phyloP scores from a whole-genome alignment of 2,888 invertebrate species.

The Synergus laeviventris region DNA sequence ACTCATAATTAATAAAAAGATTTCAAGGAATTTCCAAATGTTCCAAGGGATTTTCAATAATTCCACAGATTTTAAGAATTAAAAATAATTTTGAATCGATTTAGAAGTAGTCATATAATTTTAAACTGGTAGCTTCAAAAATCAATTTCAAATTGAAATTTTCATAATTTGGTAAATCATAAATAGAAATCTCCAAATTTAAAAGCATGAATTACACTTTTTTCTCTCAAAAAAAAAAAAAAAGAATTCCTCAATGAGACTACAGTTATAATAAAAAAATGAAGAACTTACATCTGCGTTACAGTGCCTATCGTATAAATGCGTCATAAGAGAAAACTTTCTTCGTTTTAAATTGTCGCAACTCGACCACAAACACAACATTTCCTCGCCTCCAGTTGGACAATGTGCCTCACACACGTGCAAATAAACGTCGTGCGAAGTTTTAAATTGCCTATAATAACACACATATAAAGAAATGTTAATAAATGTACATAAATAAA shows the following conservation, averaged over 20 bases:
- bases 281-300: conserved; percentile 82
- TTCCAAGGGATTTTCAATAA: too few relatives aligned
- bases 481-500: conserved; percentile 4
- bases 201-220: too few relatives aligned
- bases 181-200: too few relatives aligned
- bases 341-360: conserved; percentile 94
- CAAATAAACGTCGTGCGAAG: conserved; percentile 87
- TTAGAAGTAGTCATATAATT: too few relatives aligned
- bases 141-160: too few relatives aligned
- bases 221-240: too few relatives aligned
- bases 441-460: conserved; percentile 82
- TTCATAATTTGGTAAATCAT: too few relatives aligned
- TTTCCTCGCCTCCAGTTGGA: conserved; percentile 84
- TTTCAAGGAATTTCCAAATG: too few relatives aligned
- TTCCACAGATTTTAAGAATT: too few relatives aligned
- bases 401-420: conserved; percentile 93
- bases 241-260: background rate
- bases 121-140: too few relatives aligned
- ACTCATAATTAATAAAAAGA: too few relatives aligned
- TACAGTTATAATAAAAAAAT: conserved; percentile 25
- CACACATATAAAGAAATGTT: background rate
- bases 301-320: conserved; percentile 96
- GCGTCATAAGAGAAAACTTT: conserved; percentile 97
- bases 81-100: too few relatives aligned
- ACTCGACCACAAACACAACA: conserved; percentile 92